Evolutionary conservation across 2,888 invertebrate species (phyloP).

Genomic region (Physocephala rufipes): DNA sequence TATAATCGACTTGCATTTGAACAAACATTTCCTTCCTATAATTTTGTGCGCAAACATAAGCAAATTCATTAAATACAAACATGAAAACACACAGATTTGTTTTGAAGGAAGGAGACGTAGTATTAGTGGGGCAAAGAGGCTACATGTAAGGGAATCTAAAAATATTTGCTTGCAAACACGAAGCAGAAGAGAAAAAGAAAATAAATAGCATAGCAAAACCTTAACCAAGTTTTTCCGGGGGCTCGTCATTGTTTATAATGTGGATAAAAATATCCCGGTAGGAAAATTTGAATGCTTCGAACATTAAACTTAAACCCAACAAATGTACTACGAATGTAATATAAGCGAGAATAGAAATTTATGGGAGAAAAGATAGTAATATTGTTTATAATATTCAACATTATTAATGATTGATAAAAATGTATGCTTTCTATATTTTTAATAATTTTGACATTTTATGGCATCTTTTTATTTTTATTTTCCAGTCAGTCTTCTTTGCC

Average conservation of each 20-base stretch:
- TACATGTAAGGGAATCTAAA: neutral
- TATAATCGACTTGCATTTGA: neutral
- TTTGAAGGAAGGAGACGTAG: neutral
- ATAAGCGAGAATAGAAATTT: too few relatives aligned
- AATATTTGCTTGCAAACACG: neutral
- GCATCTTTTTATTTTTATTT: too few relatives aligned
- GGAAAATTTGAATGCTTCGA: neutral
- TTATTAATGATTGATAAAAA: too few relatives aligned
- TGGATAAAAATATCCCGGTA: neutral
- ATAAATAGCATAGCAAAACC: neutral
- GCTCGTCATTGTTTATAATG: constrained; percentile 3
- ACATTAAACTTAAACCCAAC: too few relatives aligned
- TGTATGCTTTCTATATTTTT: too few relatives aligned
- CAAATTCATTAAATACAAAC: neutral
- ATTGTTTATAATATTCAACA: too few relatives aligned
- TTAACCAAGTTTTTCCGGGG: constrained; percentile 2
- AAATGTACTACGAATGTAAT: too few relatives aligned
- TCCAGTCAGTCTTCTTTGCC: too few relatives aligned
- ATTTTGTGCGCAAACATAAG: neutral
- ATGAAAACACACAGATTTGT: neutral
- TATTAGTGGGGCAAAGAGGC: neutral
- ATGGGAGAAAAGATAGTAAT: too few relatives aligned
- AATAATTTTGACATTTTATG: too few relatives aligned
- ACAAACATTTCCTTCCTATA: constrained; percentile 10
- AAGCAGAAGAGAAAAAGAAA: too few relatives aligned